Base-by-base conservation (phyloP, 1,140 invertebrate genomes). In the Micrasema minimum region DNA sequence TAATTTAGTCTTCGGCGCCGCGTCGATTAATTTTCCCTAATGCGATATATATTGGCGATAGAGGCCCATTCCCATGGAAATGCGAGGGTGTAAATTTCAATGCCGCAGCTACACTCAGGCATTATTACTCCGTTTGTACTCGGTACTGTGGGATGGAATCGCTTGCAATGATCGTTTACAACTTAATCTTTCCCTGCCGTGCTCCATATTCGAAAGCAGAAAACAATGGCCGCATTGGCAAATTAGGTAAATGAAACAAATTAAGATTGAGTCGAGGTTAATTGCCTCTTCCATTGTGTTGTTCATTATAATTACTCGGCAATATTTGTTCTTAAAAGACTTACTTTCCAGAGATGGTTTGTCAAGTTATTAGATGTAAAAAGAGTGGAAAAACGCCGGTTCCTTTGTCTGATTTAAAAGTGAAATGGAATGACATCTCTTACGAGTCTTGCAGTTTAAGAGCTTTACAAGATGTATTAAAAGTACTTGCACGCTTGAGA, bases 11-110 rank as follows among this genome's bases (percentile, higher is more conserved):
- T 45, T 31, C 14, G 16, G 31, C 20, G 64, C 41, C 64, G 31
- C 20, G 64, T 23, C 64, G 65, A 72, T 61, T 72, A 66, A 67
- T 66, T 66, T 67, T 46, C 53, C 55, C 41, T 72, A 72, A 72
- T 72, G 53, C 53, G 64, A 66, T 72, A 72, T 72, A 46, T 66
- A 66, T 66, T 37, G 62, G 35, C 61, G 69, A 71, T 66, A 66
- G 64, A 11, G 62, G 62, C 59, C 59, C 59, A 31, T 46, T 66
- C n/a, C 64, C 38, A 50, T 66, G 64, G 64, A 37, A 66, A 51
- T 53, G 46, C n/a, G 64, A 35, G 48, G 20, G 46, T 14, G 64
- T 66, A 66, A 53, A 66, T 66, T 66, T 50, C 64, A 66, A 66
- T 51, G 59, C 59, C 43, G 59, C 43, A 31, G 59, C 59, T 31